Base-by-base conservation (phyloP, 92 coral and sea anemone species). In the Nematostella vectensis region DNA sequence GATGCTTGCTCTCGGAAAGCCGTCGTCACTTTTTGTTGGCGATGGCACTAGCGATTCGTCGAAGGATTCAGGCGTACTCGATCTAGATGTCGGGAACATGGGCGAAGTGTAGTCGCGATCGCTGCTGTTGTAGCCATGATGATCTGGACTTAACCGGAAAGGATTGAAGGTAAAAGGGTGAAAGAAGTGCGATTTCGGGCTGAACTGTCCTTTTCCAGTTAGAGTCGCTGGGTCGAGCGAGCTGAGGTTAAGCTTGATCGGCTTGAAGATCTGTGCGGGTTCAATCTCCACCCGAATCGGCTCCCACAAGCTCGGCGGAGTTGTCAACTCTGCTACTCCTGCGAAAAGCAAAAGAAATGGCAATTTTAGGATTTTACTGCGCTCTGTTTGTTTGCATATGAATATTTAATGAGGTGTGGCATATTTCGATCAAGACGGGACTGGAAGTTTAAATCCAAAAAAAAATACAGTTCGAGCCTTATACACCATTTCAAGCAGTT, bases 11-110 rank as follows among this genome's bases (percentile, higher is more conserved):
- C 83, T 70, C 1, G 91, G 96, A 31, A 68, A 83, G 1, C 87
- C 88, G 45, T 82, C 96, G 65, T 91, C 98, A 59, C 98, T 91
- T 54, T 87, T 88, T 9, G 98, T 91, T 20, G 98, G 98, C 23
- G 98, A 91, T 29, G 98, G 98, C 3, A 91, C 94, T 0, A 85
- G 69, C 0, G 87, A 85, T 1, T 85, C 95, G 17, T 89, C 97
- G 13, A 85, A 70, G 40, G 40, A 33, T 27, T 63, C 70, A 21
- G 73, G 60, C 3, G 94, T 80, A 29, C 70, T 75, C 2, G 73
- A 56, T 13, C 72, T 63, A n/a, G 70, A 69, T 3, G 77, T 55
- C 76, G 53, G 79, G 55, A 58, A 84, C 25, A 75, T 63, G 29
- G 86, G 69, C 21, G 80, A 49, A 12, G 52, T 43, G 18, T 9